Evolutionary conservation across 2,888 invertebrate genomes (phyloP), one percentile per base, ranked within the genome.

Genomic region (Melolontha melolontha): DNA sequence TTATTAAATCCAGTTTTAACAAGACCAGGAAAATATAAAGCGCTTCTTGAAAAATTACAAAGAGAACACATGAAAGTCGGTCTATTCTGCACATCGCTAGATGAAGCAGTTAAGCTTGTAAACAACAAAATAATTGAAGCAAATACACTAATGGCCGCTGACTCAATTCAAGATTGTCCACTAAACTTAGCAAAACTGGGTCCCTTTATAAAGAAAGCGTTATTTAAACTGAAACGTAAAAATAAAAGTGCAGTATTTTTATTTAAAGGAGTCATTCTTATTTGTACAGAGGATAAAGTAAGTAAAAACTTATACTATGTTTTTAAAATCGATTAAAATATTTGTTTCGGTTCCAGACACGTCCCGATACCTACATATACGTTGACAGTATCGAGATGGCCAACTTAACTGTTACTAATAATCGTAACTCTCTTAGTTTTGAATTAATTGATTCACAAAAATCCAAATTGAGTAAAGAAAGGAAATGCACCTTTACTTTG

Each of bases 71-170:
- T 7, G 17, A 51, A 17, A 8, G 6, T 51, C 7, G 51, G 51
- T 16, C 7, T 11, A 8, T 11, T 11, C n/a, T 27, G 5, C 16
- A 6, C 6, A 12, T 27, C n/a, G 11, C 29, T 51, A 12, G 22
- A 51, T n/a, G 5, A 10, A 1, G 51, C 51, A 17, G n/a, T 51
- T 8, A 14, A 6, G 5, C 29, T 51, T 8, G 22, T 51, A 11
- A 16, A 12, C 11, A 11, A 72, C 14, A 75, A 78, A 66, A 79
- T 82, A 78, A 74, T 75, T n/a, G 79, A 77, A 66, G 80, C 81
- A 42, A 82, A 83, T 59, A 80, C 81, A 68, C 76, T 75, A 5
- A 75, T 82, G 12, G 82, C 81, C 0, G 76, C 82, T 10, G 81
- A 80, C 50, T 79, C 80, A 0, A 82, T 83, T 34, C 73, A 76